phyloP scores from a whole-genome alignment of 2,113 vertebrate genomes.

The Nycticryphes semicollaris region DNA sequence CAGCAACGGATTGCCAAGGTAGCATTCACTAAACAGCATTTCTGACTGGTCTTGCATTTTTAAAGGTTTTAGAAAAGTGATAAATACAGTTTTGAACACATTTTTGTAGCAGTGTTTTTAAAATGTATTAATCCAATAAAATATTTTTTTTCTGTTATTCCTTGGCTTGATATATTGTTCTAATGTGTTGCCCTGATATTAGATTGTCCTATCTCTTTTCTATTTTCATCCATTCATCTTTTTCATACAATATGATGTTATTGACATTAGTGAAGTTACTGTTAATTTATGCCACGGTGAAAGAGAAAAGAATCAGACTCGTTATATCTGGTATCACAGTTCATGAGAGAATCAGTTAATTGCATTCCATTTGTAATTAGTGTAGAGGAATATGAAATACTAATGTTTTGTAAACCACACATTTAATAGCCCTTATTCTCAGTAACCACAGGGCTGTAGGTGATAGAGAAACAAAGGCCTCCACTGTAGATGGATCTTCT shows the following conservation, averaged over 20 bases:
- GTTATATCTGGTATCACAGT: conserved; percentile 33
- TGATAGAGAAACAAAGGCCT: neutral
- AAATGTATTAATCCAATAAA: neutral
- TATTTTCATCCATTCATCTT: conserved; percentile 13
- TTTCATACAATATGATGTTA: neutral
- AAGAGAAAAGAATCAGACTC: conserved; percentile 14
- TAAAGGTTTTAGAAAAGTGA: neutral
- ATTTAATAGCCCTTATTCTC: neutral
- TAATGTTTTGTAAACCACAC: conserved; percentile 34
- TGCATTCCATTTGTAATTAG: conserved; percentile 51
- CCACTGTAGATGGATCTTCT: neutral
- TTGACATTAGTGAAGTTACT: conserved; percentile 41
- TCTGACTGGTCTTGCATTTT: neutral
- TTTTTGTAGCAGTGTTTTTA: neutral
- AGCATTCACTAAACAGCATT: neutral
- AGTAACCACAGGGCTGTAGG: neutral
- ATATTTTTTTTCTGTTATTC: neutral
- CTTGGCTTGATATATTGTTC: neutral
- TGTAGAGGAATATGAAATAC: conserved; percentile 32
- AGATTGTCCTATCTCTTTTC: neutral
- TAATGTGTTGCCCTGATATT: neutral
- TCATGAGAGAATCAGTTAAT: conserved; percentile 41
- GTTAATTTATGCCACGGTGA: conserved; percentile 47
- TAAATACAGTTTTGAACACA: neutral
- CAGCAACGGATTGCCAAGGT: neutral